A percentile compares a stretch with the other conserved stretches of the same genome.
These are phyloP conservation scores for Sciurus vulgaris DNA, from an alignment of 2,797 vertebrate genomes.

Conservation along the genomic window DNA sequence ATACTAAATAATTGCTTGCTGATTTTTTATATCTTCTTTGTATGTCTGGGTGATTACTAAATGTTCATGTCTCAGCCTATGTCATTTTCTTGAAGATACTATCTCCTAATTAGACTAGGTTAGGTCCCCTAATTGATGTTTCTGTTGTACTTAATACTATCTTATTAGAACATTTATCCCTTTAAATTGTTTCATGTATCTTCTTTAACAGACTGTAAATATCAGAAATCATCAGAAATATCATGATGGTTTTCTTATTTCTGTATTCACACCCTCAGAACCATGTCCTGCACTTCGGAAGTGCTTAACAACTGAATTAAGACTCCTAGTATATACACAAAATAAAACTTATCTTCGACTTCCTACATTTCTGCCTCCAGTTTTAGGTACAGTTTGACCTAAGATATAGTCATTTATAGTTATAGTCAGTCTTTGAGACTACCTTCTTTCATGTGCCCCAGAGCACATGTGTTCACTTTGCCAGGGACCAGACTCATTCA, in stretches of 20 bases:
- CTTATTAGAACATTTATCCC: not conserved
- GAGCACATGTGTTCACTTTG: not conserved
- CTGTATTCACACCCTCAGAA: not conserved
- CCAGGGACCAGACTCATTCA: not conserved
- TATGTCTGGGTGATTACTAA: not conserved
- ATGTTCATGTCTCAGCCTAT: not conserved
- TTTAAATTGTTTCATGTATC: slow-evolving; percentile 1
- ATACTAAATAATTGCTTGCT: not conserved
- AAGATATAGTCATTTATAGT: not conserved
- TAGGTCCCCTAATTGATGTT: not conserved
- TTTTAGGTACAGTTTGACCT: not conserved
- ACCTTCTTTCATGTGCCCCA: not conserved
- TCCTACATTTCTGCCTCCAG: not conserved
- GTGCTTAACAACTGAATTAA: not conserved
- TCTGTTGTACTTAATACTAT: not conserved
- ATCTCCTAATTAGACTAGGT: slow-evolving; percentile 5
- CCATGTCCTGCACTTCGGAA: not conserved
- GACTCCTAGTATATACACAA: not conserved
- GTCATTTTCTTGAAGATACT: not conserved
- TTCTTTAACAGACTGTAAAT: not conserved
- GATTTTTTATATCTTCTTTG: not conserved
- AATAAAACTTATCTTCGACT: not conserved
- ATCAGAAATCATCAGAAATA: not conserved
- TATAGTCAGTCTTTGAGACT: not conserved
- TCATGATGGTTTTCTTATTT: not conserved